Evolutionary conservation across 2,797 vertebrate genomes (phyloP).

Genomic region (Xiphorhynchus erythropygius): DNA sequence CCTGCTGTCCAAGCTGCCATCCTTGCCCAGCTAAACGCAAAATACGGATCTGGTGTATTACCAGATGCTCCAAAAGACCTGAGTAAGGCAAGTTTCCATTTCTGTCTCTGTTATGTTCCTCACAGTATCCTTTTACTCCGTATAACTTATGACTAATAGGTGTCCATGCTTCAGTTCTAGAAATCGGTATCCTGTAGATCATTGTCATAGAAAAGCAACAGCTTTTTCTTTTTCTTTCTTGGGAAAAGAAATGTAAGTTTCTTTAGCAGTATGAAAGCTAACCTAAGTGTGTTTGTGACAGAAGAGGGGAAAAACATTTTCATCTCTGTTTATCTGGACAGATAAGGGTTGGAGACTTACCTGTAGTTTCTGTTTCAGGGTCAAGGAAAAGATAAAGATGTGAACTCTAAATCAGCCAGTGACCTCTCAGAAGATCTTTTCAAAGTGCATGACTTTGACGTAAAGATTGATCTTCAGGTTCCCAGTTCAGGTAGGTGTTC

Average conservation of each 20-base stretch:
- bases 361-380: constrained; percentile 73
- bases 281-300: neutral
- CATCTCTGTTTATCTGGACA: neutral
- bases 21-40: constrained; percentile 95
- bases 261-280: neutral
- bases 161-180: neutral
- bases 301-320: neutral
- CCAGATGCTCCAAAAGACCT: constrained; percentile 83
- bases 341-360: neutral
- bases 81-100: constrained; percentile 80
- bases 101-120: neutral
- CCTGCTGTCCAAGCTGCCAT: constrained; percentile 98
- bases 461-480: constrained; percentile 98
- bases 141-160: neutral
- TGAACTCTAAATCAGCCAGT: constrained; percentile 88
- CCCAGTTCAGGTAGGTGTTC: constrained; percentile 90
- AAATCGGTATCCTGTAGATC: neutral
- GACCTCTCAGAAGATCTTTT: constrained; percentile 99
- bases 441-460: constrained; percentile 99
- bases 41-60: constrained; percentile 91
- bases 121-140: neutral
- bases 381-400: constrained; percentile 90
- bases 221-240: neutral
- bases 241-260: neutral
- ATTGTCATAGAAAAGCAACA: neutral